phyloP scores from a whole-genome alignment of 2,113 vertebrate species.

The Turdus rufiventris region DNA sequence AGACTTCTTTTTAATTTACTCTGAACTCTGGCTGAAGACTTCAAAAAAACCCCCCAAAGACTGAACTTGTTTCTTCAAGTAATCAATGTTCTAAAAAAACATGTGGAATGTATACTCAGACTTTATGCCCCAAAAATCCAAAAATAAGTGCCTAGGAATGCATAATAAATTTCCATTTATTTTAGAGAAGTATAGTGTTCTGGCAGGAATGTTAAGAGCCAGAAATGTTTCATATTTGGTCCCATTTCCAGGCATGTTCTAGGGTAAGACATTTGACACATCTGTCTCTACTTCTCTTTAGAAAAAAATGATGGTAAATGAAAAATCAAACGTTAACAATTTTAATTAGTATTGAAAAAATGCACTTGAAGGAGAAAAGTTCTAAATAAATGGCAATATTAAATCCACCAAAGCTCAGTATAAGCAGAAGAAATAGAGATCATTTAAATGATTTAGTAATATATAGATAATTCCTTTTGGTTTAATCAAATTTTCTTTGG shows the following conservation, averaged over 20 bases:
- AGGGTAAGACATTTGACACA: not conserved
- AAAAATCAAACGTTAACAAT: not conserved
- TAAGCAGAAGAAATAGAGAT: not conserved
- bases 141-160: not conserved
- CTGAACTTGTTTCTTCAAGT: not conserved
- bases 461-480: not conserved
- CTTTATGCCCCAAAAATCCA: not conserved
- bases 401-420: not conserved
- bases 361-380: not conserved
- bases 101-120: not conserved
- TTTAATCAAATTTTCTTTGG: not conserved
- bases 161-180: not conserved
- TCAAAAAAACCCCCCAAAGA: not conserved
- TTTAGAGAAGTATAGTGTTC: not conserved
- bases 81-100: not conserved
- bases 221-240: not conserved
- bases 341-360: not conserved
- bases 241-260: not conserved
- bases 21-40: not conserved
- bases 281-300: not conserved
- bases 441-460: not conserved
- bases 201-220: not conserved
- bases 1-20: not conserved
- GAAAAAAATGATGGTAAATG: not conserved
- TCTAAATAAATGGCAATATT: not conserved